Percentiles rank a stretch among this genome's conserved stretches.
Conservation (phyloP, 2,113 vertebrate genomes). For the Austrofundulus limnaeus region DNA sequence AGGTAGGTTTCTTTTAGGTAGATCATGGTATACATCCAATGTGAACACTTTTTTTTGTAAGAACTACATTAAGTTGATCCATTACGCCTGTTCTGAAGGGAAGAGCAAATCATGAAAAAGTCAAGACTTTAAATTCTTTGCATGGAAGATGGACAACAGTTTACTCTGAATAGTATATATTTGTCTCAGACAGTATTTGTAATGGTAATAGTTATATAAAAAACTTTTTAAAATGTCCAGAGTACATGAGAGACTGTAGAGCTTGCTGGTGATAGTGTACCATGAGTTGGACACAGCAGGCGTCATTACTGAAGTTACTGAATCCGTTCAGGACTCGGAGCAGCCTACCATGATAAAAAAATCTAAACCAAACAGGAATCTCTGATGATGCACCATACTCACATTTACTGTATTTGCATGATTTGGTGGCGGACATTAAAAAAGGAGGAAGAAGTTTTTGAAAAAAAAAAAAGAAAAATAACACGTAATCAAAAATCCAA, state of each 20-base stretch:
- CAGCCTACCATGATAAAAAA: constrained; percentile 51
- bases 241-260: constrained; percentile 64
- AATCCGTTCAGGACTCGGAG: constrained; percentile 45
- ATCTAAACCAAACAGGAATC: constrained; percentile 44
- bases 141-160: constrained; percentile 45
- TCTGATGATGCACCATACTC: constrained; percentile 26
- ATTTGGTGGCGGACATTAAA: not conserved
- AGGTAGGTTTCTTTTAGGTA: constrained; percentile 80
- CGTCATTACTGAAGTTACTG: constrained; percentile 48
- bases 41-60: constrained; percentile 73
- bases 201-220: constrained; percentile 57
- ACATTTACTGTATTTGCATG: constrained; percentile 9
- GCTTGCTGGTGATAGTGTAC: constrained; percentile 78
- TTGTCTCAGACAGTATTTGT: constrained; percentile 64
- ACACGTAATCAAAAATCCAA: constrained; percentile 8
- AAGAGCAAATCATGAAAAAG: constrained; percentile 23
- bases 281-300: constrained; percentile 62
- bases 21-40: constrained; percentile 79
- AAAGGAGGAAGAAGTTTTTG: not conserved
- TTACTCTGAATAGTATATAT: constrained; percentile 26
- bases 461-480: not conserved
- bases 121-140: constrained; percentile 35
- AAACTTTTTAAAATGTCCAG: constrained; percentile 48
- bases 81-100: constrained; percentile 70
- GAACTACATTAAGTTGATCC: constrained; percentile 74